Percentiles rank a stretch among this genome's conserved stretches.
phyloP scores from a whole-genome alignment of 2,113 vertebrate species.

The Triplophysa dalaica region DNA sequence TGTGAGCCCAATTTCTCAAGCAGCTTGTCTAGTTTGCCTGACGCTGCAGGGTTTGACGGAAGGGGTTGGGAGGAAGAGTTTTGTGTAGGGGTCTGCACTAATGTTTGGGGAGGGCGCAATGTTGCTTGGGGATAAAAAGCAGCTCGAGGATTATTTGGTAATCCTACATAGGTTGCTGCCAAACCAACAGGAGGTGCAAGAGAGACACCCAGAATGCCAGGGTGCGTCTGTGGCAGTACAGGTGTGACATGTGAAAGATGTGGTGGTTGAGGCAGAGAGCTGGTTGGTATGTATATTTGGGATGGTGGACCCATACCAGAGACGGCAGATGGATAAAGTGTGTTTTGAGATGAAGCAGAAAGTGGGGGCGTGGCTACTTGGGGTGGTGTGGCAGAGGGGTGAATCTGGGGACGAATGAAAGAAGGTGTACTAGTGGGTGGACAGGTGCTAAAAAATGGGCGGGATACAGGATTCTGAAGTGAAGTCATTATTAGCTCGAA shows the following conservation, averaged over 20 bases:
- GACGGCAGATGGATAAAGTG: slow-evolving; percentile 54
- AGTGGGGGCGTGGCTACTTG: slow-evolving; percentile 63
- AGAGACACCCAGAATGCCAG: background rate
- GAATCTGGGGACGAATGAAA: slow-evolving; percentile 18
- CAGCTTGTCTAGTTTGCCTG: slow-evolving; percentile 83
- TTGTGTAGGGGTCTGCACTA: background rate
- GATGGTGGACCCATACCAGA: background rate
- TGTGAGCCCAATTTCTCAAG: slow-evolving; percentile 82
- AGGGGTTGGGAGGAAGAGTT: slow-evolving; percentile 56
- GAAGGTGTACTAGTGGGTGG: background rate
- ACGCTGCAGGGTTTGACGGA: slow-evolving; percentile 60
- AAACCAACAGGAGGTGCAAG: background rate
- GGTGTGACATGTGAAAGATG: slow-evolving; percentile 61
- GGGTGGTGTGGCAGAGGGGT: slow-evolving; percentile 57
- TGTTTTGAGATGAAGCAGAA: background rate
- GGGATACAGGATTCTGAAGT: slow-evolving; percentile 45
- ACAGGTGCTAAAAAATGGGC: background rate
- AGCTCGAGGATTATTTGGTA: background rate
- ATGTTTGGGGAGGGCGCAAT: background rate
- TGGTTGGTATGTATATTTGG: slow-evolving; percentile 50
- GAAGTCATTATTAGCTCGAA: slow-evolving; percentile 61
- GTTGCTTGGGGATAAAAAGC: slow-evolving; percentile 22
- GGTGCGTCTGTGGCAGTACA: background rate
- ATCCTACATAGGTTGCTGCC: background rate
- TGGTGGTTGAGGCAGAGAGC: slow-evolving; percentile 57